Evolutionary conservation across 2,888 invertebrate species (phyloP).

Genomic region (Phlogophora meticulosa): DNA sequence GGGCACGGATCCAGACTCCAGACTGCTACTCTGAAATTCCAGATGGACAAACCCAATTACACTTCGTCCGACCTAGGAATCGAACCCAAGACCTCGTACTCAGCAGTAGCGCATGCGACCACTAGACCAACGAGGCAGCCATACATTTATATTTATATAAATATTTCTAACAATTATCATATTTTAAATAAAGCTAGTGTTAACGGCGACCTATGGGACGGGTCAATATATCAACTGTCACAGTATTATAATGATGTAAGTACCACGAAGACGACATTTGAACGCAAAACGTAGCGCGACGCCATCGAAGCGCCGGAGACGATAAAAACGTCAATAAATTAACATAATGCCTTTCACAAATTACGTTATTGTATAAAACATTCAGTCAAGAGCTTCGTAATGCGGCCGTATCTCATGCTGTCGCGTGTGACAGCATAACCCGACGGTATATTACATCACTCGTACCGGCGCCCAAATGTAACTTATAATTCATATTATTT

Average conservation of each 20-base stretch:
- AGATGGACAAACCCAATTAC: too few species aligned
- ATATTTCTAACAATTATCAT: conserved; percentile 65
- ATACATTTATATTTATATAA: too few species aligned
- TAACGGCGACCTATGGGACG: conserved; percentile 71
- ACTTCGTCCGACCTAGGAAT: too few species aligned
- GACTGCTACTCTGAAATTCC: too few species aligned
- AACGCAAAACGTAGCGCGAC: conserved; percentile 59
- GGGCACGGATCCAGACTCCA: too few species aligned
- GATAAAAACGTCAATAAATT: conserved; percentile 80
- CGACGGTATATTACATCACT: conserved; percentile 58
- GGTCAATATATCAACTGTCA: conserved; percentile 74
- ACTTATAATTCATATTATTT: conserved; percentile 43
- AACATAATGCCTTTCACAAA: conserved; percentile 79
- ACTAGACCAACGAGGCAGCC: too few species aligned
- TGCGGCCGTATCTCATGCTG: conserved; percentile 64
- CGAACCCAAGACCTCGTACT: too few species aligned
- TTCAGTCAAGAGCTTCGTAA: conserved; percentile 70
- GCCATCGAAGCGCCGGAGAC: conserved; percentile 63
- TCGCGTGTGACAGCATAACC: conserved; percentile 50
- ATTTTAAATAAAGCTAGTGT: conserved; percentile 61
- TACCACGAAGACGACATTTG: conserved; percentile 56
- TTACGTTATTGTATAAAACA: conserved; percentile 75
- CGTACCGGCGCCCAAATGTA: conserved; percentile 50
- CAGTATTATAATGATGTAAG: conserved; percentile 64
- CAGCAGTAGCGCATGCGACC: too few species aligned